These are phyloP conservation scores for Homalodisca vitripennis DNA, from an alignment of 1,140 invertebrate species.

Conservation along the genomic window DNA sequence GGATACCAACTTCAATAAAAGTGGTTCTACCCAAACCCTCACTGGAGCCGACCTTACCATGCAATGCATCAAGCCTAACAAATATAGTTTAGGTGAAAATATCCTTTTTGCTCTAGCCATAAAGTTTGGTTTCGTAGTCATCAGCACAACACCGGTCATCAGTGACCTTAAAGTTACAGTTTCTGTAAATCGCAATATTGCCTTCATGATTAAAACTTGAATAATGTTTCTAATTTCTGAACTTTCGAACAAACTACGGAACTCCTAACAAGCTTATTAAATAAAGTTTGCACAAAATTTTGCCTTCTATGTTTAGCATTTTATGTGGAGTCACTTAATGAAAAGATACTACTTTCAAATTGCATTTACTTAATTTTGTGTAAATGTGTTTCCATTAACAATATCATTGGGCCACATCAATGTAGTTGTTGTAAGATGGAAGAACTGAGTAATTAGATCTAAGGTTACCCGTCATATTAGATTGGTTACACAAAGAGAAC, in stretches of 20 bases:
- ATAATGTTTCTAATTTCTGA: background rate
- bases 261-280: too few species aligned
- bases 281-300: too few species aligned
- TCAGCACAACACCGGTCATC: background rate
- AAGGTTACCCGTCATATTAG: too few species aligned
- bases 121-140: slow-evolving; percentile 2
- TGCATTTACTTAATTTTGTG: too few species aligned
- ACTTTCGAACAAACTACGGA: background rate
- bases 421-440: too few species aligned
- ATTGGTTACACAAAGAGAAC: too few species aligned
- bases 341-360: too few species aligned
- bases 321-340: too few species aligned
- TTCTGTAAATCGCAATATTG: slow-evolving; percentile 1
- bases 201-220: background rate
- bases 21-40: background rate
- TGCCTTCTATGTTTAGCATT: too few species aligned
- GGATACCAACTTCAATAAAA: background rate
- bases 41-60: background rate
- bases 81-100: slow-evolving; percentile 12
- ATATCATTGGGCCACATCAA: too few species aligned
- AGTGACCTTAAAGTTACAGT: background rate
- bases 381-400: too few species aligned
- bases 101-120: background rate
- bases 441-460: too few species aligned
- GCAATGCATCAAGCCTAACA: background rate